A percentile compares a stretch with the other conserved stretches of the same genome.
phyloP scores from a whole-genome alignment of 2,797 vertebrate species.

The Eulemur mongoz region DNA sequence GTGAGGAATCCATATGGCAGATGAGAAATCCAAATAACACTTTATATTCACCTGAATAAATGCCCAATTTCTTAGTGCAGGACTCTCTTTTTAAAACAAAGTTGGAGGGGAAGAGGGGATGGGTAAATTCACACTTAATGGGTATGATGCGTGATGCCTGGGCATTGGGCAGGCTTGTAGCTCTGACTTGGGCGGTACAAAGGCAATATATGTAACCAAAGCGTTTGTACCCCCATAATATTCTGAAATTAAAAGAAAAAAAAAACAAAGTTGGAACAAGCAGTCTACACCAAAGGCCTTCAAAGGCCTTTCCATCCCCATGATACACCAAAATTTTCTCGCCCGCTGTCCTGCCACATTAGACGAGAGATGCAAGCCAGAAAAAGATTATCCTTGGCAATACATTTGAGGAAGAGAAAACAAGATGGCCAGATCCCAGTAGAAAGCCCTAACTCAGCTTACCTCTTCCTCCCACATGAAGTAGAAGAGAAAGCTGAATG shows the following conservation, averaged over 20 bases:
- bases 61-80: background rate
- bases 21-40: background rate
- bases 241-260: background rate
- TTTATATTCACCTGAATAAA: background rate
- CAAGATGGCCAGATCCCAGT: background rate
- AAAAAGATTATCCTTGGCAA: background rate
- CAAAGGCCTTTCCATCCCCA: background rate
- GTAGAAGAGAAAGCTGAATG: background rate
- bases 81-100: background rate
- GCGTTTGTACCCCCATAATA: no score
- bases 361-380: background rate
- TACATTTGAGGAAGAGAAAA: conserved; percentile 11
- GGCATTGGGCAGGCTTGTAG: background rate
- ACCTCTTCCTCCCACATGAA: background rate
- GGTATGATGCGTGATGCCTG: no score
- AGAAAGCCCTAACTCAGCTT: background rate
- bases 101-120: background rate
- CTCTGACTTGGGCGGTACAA: background rate
- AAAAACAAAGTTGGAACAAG: background rate
- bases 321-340: background rate
- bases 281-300: background rate
- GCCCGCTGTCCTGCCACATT: background rate
- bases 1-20: background rate
- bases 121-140: no score
- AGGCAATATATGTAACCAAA: no score